Evolutionary conservation across 2,888 invertebrate species (phyloP), one percentile per base, ranked within the genome.

Genomic region (Deilephila porcellus): DNA sequence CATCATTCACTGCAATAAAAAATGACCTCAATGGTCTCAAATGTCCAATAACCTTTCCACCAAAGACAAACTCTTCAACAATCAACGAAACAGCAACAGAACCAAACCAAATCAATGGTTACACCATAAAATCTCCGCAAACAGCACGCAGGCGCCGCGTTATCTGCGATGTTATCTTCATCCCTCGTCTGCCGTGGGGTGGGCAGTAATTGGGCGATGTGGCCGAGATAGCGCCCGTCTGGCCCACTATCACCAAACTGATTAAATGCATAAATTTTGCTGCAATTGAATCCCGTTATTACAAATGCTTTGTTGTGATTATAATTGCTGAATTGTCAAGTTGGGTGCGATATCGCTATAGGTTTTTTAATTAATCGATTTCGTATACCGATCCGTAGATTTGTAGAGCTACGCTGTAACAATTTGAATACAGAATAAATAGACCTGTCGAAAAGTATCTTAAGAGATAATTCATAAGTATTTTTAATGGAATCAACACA

Each of bases 121-220:
- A n/a, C 6, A 45, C 59, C 34, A 72, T 62, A 72, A 62, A 53
- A 34, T 53, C 19, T 14, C 59, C 45, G 52, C 34, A 34, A 25
- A 62, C 56, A 56, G 56, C 56, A 75, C 60, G 72, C 60, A 53
- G 60, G 32, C 70, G 70, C 45, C 73, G 70, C 70, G 71, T 74
- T 76, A 76, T 77, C 73, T 76, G n/a, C 67, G 62, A 73, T 73
- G 34, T 52, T 73, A 77, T 77, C 77, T 76, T 73, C 76, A 74
- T 76, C 76, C 75, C 73, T 60, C 73, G 64, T 45, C 70, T 52
- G 70, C 52, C 64, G 45, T 52, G 71, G 73, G 74, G 73, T 20
- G 73, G 75, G 73, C 74, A 74, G 73, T 74, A 74, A 78, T 74
- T 75, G 74, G 72, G 74, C 71, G 75, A 78, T 74, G 75, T 67